Evolutionary conservation across 2,113 vertebrate species (phyloP).

Genomic region (Mobula birostris): DNA sequence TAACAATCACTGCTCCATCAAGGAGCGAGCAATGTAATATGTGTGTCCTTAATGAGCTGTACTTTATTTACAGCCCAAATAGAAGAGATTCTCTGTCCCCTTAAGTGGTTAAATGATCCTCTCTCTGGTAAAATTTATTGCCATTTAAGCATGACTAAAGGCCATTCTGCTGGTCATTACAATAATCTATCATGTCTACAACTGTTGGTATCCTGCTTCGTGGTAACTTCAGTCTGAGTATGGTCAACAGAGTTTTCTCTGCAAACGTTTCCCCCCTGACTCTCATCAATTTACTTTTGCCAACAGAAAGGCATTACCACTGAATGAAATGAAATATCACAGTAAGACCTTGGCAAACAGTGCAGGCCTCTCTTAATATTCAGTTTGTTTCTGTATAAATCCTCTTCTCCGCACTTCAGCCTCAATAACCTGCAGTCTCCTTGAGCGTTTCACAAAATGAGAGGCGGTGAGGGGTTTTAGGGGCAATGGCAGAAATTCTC

Average conservation of each 20-base stretch:
- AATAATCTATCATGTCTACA: conserved; percentile 96
- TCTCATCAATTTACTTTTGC: conserved; percentile 88
- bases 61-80: conserved; percentile 92
- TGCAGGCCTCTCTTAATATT: conserved; percentile 40
- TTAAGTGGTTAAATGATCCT: conserved; percentile 69
- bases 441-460: neutral
- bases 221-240: conserved; percentile 91
- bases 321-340: conserved; percentile 67
- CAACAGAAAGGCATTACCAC: conserved; percentile 77
- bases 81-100: conserved; percentile 61
- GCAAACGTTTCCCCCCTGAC: conserved; percentile 67
- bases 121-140: conserved; percentile 83
- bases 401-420: neutral
- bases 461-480: neutral
- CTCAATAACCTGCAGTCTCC: too few relatives aligned
- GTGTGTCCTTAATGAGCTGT: conserved; percentile 66
- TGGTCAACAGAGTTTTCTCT: conserved; percentile 83
- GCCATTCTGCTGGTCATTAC: conserved; percentile 82
- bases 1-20: conserved; percentile 56
- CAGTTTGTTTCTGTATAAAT: conserved; percentile 22
- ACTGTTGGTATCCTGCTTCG: conserved; percentile 73
- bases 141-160: conserved; percentile 97
- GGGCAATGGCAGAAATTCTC: neutral
- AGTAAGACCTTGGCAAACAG: conserved; percentile 63
- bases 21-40: conserved; percentile 52